Conservation (phyloP, 2,888 invertebrate genomes). For the Netelia virgata region DNA sequence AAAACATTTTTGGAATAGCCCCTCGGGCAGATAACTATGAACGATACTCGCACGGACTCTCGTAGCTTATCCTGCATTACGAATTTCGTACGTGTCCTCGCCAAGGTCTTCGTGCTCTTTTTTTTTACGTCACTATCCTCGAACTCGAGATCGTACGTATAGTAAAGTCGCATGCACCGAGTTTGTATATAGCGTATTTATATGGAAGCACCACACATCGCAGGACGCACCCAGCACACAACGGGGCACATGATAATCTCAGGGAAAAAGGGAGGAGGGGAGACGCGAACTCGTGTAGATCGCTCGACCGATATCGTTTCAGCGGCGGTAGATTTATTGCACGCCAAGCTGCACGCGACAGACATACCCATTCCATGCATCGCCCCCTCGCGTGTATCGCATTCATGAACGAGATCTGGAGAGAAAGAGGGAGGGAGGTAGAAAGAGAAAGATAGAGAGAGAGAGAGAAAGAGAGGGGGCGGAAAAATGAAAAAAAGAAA, state of each 20-base stretch:
- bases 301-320: slow-evolving; percentile 60
- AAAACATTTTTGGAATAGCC: no score
- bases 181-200: slow-evolving; percentile 29
- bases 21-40: no score
- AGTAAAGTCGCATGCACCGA: slow-evolving; percentile 21
- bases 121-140: background rate
- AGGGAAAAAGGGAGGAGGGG: slow-evolving; percentile 28
- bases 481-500: background rate
- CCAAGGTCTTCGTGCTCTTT: background rate
- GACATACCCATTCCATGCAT: slow-evolving; percentile 62
- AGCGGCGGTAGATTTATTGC: slow-evolving; percentile 65
- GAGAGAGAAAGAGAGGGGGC: no score
- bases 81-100: slow-evolving; percentile 41
- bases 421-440: slow-evolving; percentile 10
- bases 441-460: slow-evolving; percentile 7
- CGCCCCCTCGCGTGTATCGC: slow-evolving; percentile 61
- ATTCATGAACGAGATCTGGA: slow-evolving; percentile 54
- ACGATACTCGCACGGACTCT: no score
- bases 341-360: slow-evolving; percentile 63
- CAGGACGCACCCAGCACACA: slow-evolving; percentile 45
- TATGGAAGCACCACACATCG: slow-evolving; percentile 13
- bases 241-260: slow-evolving; percentile 60
- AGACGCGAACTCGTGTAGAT: slow-evolving; percentile 65
- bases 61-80: slow-evolving; percentile 37
- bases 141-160: background rate